These are phyloP conservation scores for Formica selysi DNA, from an alignment of 1,140 invertebrate genomes.

Conservation along the genomic window DNA sequence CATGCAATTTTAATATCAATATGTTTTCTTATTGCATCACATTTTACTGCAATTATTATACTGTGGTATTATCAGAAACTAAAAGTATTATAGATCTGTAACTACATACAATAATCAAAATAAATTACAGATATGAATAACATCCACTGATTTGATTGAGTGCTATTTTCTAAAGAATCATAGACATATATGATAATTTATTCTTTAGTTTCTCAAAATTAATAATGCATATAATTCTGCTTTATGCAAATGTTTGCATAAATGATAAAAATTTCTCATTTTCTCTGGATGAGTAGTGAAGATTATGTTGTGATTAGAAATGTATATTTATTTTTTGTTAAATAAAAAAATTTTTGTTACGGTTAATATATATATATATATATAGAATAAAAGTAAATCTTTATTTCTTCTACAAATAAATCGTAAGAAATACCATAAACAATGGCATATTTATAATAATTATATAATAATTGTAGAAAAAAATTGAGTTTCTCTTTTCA, in stretches of 20 bases:
- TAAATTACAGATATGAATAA: neutral
- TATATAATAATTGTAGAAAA: neutral
- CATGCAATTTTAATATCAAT: conserved; percentile 13
- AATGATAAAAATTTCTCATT: too few species aligned
- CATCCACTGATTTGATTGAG: too few species aligned
- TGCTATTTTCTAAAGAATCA: too few species aligned
- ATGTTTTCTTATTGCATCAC: neutral
- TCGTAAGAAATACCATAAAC: neutral
- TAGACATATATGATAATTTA: too few species aligned
- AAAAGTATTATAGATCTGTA: neutral
- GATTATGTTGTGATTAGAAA: neutral
- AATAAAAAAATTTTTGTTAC: too few species aligned
- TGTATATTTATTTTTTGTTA: neutral
- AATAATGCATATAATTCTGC: too few species aligned
- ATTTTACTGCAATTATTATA: conserved; percentile 17
- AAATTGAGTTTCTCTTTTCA: conserved; percentile 17
- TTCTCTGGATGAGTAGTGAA: too few species aligned
- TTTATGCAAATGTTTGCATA: too few species aligned
- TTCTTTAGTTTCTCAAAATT: too few species aligned
- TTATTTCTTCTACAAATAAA: neutral
- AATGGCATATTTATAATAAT: neutral
- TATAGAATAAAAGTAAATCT: neutral
- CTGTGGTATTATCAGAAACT: conserved; percentile 22
- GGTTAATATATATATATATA: neutral
- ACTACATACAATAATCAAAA: conserved; percentile 9